A percentile compares a stretch with the other conserved stretches of the same genome.
These are phyloP conservation scores for Machimus atricapillus DNA, from an alignment of 2,888 invertebrate species.

Conservation along the genomic window DNA sequence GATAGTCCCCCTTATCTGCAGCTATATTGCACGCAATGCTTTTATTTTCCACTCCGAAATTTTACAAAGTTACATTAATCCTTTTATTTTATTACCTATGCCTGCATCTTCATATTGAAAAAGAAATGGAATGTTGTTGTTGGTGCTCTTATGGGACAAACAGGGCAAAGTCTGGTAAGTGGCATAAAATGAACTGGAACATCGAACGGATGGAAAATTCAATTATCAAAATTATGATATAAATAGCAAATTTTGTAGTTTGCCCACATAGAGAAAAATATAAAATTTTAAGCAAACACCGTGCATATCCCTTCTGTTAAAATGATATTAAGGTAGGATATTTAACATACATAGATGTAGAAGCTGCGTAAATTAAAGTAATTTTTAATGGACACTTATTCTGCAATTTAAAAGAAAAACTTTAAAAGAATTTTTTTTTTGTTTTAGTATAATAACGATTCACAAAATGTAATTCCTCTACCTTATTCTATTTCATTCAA, in stretches of 20 bases:
- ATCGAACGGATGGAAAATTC: background rate
- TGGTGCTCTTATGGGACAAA: background rate
- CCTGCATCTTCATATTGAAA: background rate
- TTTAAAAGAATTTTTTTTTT: too few species aligned
- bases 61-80: background rate
- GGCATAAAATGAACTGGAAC: background rate
- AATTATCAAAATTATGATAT: background rate
- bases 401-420: too few species aligned
- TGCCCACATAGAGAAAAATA: too few species aligned
- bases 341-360: background rate
- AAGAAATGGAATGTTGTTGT: slow-evolving; percentile 10
- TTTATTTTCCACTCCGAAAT: background rate
- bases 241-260: background rate
- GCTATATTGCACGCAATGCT: background rate
- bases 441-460: too few species aligned
- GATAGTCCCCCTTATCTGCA: background rate
- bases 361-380: background rate
- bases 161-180: slow-evolving; percentile 1
- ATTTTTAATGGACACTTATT: background rate
- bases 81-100: background rate
- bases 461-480: too few species aligned
- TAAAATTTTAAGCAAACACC: too few species aligned
- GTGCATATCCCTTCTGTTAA: too few species aligned
- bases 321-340: background rate
- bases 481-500: too few species aligned